Evolutionary conservation across 2,797 vertebrate genomes (phyloP), one percentile per base, ranked within the genome.

Genomic region (Cuniculus paca): DNA sequence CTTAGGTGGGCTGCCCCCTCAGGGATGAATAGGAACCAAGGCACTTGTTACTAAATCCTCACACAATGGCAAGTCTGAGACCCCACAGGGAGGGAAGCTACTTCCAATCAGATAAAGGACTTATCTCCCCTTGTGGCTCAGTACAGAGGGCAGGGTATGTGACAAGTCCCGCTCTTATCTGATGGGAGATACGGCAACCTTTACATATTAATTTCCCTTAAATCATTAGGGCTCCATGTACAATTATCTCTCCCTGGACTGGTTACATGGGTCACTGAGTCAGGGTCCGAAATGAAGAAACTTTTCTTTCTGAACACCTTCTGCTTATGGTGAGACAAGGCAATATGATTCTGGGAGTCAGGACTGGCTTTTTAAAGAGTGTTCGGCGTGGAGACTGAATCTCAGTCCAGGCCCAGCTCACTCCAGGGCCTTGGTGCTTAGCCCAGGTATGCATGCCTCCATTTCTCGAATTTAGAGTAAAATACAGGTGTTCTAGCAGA

Each of bases 201-300:
- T 91, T 90, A 89, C 56, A 80, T 94, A 85, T 82, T 91, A 89
- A 95, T 94, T 96, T 93, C 91, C 65, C 72, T 91, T 81, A 82
- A 91, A 83, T 80, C 82, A 82, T 86, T 83, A 82, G 83, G 75
- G 80, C 45, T 94, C 5, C 9, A 8, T 45, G 95, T 70, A 68
- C 77, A 68, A 83, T 96, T 95, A 86, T 94, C 88, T 88, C 88
- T 96, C 52, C 45, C 56, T 31, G 70, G 48, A 94, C 60, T 63
- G 77, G 82, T 92, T 86, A 92, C 54, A 31, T 61, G 94, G 83
- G 96, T 92, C 94, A 95, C 0, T 24, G 88, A 83, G 50, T 88
- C 61, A 42, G 90, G 68, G 72, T 20, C 72, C 1, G 0, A 60
- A 50, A 85, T 26, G 65, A 45, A 88, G 56, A 88, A 83, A 88